Conservation (phyloP, 2,797 vertebrate species). For the Pogonophryne albipinna region DNA sequence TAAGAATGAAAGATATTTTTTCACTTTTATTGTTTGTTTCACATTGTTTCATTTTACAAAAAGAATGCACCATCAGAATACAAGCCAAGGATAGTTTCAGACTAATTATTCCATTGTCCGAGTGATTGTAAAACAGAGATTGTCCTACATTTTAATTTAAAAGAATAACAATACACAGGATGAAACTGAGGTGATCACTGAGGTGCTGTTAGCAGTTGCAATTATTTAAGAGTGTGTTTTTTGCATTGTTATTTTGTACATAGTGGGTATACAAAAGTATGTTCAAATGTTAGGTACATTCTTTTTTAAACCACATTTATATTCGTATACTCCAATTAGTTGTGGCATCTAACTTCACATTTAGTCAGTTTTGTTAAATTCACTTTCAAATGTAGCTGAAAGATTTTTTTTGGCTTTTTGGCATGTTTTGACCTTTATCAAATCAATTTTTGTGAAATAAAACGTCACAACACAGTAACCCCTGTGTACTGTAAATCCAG, state of each 20-base stretch:
- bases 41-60: not conserved
- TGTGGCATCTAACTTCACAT: no score
- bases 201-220: not conserved
- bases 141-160: not conserved
- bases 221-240: not conserved
- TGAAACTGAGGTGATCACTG: no score
- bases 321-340: not conserved
- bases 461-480: not conserved
- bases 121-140: not conserved
- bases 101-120: not conserved
- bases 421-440: not conserved
- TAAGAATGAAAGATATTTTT: not conserved
- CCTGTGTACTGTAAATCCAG: constrained; percentile 29
- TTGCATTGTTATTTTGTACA: no score
- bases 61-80: not conserved
- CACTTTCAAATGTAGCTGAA: not conserved
- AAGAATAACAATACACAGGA: no score
- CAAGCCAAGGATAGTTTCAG: not conserved
- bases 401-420: not conserved
- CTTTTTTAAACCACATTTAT: not conserved
- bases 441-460: not conserved
- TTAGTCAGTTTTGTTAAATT: not conserved
- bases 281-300: not conserved
- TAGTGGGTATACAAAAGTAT: not conserved
- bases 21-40: not conserved